Base-by-base conservation (phyloP, 37 sponge, comb jelly and placozoan species). In the Petrosia ficiformis region DNA sequence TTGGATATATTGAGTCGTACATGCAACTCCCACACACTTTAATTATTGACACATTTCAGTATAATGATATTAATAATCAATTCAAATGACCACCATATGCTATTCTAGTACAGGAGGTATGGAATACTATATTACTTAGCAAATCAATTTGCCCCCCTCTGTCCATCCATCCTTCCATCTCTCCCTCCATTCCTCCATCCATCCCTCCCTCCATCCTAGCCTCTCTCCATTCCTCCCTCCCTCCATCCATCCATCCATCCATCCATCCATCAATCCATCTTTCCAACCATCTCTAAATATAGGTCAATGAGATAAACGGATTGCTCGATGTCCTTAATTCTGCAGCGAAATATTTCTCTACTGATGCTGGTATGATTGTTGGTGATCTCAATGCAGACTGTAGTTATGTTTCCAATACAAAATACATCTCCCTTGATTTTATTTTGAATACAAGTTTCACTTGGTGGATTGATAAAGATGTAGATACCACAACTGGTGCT, bases 381-480 rank as follows among this genome's bases (percentile, higher is more conserved):
- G 99, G 99, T 35, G 99, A 98, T 44, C 73, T 98, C 59, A 98
- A 98, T 79, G 99, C 94, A 19, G 99, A 82, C 72, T 98, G 99
- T 43, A 41, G 58, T 30, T 98, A 95, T 44, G 67, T 98, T 25
- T 76, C 84, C 0, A 28, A 34, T 0, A 80, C 16, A 19, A 58
- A 69, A 26, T 82, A 77, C 30, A 22, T 74, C 2, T 10, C 57
- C 24, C 67, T 98, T 16, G 21, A 60, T 3, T 75, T 98, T 68
- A 64, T 77, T 39, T 67, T 60, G 11, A 94, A 98, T 52, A 4
- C 59, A 2, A 31, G 80, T 16, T 95, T 98, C 63, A 78, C 61
- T 0, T 95, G 94, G 92, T 77, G 95, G 56, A 67, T 92, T 36
- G 68, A 68, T 38, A 79, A n/a, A 11, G 61, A 66, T 40, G 64